Base-by-base conservation (phyloP, 2,888 invertebrate genomes). In the Nephrotoma appendiculata region DNA sequence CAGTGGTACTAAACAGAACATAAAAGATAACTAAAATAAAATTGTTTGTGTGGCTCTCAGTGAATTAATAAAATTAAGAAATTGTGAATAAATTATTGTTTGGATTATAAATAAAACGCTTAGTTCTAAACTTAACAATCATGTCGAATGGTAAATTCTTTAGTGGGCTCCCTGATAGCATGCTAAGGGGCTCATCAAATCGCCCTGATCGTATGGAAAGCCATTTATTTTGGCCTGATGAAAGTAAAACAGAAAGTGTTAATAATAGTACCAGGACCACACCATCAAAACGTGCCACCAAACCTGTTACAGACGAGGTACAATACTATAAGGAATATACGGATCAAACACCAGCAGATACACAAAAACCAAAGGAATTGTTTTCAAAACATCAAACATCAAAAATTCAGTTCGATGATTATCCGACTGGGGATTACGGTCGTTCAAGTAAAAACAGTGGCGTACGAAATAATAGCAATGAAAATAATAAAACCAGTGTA, bases 131-230 rank as follows among this genome's bases (percentile, higher is more conserved):
- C 19, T 52, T 44, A 19, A 86, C 19, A 4, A 88, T 85, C 87
- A 91, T 92, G 92, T 88, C 91, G 86, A 92, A 92, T 87, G 91
- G 92, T 87, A 92, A 92, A 88, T 92, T 92, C 88, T 92, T 90
- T 86, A 90, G 91, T 86, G 92, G 92, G 5, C 89, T 92, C 87
- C 90, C 92, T 87, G 90, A 91, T 85, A 89, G 89, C 84, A 92
- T 92, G 92, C 90, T 91, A 87, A 86, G 83, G 11, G 84, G 86
- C 9, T 88, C 88, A 31, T 45, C 31, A 44, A 12, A 41, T 9
- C 88, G 87, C 1, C 90, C 89, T 0, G 90, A 92, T 89, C 91
- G 91, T 2, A 90, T 90, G 87, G 90, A 90, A 87, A 91, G 91
- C 31, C 90, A 91, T 83, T 90, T 92, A 87, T 92, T 90, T 88